A percentile compares a stretch with the other conserved stretches of the same genome.
Evolutionary conservation across 2,113 vertebrate genomes (phyloP).

Genomic region (Desmodus rotundus): DNA sequence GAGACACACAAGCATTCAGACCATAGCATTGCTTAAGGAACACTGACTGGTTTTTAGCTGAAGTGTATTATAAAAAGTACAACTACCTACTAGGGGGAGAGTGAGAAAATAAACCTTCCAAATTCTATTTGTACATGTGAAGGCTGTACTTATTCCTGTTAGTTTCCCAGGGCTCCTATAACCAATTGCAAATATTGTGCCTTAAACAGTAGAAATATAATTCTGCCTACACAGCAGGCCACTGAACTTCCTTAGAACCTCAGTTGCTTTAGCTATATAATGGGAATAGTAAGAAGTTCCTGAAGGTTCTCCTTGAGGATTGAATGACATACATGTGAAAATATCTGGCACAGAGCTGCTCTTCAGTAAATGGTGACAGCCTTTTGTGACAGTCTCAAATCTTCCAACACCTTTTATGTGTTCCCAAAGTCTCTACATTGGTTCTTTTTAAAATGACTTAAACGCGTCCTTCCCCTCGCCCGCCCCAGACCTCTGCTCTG

Average conservation of each 20-base stretch:
- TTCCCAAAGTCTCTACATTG: not conserved
- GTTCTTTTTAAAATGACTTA: not conserved
- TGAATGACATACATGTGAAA: not conserved
- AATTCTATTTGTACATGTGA: not conserved
- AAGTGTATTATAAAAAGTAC: not conserved
- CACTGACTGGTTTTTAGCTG: not conserved
- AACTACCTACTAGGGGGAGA: not conserved
- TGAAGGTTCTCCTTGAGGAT: not conserved
- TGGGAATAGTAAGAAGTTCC: not conserved
- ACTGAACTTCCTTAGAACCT: not conserved
- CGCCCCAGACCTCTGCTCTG: not conserved
- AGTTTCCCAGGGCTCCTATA: not conserved
- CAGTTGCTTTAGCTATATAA: not conserved
- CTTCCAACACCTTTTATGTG: not conserved
- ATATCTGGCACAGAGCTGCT: not conserved
- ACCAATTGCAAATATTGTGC: not conserved
- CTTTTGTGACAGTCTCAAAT: not conserved
- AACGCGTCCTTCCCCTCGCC: not conserved
- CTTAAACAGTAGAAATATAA: not conserved
- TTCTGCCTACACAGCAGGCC: not conserved
- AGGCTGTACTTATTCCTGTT: not conserved
- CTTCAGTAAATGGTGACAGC: not conserved
- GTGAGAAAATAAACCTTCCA: not conserved
- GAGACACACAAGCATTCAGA: not conserved
- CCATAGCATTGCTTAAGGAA: not conserved